Conservation (phyloP, 2,113 vertebrate species). For the Halichoerus grypus region DNA sequence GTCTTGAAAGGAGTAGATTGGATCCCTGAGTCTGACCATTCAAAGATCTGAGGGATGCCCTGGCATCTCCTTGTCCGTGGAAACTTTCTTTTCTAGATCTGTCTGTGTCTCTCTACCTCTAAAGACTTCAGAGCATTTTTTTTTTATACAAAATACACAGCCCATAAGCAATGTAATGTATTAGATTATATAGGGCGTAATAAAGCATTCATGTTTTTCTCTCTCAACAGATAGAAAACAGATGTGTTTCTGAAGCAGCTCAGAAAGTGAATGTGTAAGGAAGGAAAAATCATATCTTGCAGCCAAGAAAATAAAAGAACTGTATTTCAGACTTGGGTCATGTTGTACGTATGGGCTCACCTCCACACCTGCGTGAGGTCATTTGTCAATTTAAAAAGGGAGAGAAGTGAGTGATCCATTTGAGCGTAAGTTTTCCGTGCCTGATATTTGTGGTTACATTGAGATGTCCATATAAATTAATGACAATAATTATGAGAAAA, state of each 20-base stretch:
- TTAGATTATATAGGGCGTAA: constrained; percentile 48
- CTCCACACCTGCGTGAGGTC: not conserved
- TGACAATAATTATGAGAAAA: not conserved
- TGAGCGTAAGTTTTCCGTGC: not conserved
- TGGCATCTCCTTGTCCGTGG: not conserved
- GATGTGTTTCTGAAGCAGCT: constrained; percentile 76
- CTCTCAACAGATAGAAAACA: constrained; percentile 78
- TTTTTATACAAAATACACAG: not conserved
- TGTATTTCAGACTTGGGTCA: constrained; percentile 28
- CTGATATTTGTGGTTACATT: not conserved
- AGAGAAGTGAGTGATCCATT: not conserved
- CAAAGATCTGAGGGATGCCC: constrained; percentile 19
- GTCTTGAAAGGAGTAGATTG: constrained; percentile 26
- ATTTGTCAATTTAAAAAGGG: not conserved
- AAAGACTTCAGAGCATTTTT: constrained; percentile 22
- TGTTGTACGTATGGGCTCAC: not conserved
- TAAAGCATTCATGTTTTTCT: constrained; percentile 69
- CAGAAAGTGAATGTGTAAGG: constrained; percentile 73
- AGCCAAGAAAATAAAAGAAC: constrained; percentile 70
- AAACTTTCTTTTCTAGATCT: not conserved
- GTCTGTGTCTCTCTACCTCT: not conserved
- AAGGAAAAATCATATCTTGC: constrained; percentile 78
- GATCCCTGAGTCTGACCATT: not conserved
- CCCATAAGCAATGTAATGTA: constrained; percentile 30
- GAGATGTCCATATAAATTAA: not conserved